A percentile compares a stretch with the other conserved stretches of the same genome.
These are phyloP conservation scores for Leucopternis melanops DNA, from an alignment of 2,113 vertebrate species.

Conservation along the genomic window DNA sequence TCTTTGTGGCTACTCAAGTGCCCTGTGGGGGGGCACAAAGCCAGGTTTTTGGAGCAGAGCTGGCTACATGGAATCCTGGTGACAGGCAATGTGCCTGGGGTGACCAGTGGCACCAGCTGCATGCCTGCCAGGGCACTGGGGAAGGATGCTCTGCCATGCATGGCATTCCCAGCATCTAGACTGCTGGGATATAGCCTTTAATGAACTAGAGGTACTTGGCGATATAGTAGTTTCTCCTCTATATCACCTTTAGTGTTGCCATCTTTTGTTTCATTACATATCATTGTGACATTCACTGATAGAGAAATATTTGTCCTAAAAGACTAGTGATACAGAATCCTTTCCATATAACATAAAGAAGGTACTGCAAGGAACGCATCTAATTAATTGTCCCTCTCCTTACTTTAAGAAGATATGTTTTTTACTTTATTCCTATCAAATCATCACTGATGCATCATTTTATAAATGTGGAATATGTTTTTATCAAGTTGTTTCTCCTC, in stretches of 20 bases:
- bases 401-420: not conserved
- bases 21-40: not conserved
- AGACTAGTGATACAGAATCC: not conserved
- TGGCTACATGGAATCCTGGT: not conserved
- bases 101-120: not conserved
- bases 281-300: not conserved
- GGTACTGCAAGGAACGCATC: not conserved
- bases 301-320: not conserved
- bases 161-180: not conserved
- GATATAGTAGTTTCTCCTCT: not conserved
- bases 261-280: not conserved
- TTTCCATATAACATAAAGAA: not conserved
- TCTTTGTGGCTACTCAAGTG: not conserved
- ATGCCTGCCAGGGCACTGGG: not conserved
- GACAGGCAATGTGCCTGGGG: not conserved
- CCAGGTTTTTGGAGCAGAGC: not conserved
- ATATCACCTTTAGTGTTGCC: not conserved
- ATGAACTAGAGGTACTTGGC: not conserved
- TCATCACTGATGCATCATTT: not conserved
- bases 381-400: not conserved
- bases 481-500: not conserved
- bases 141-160: not conserved
- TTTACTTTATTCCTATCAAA: not conserved
- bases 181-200: not conserved
- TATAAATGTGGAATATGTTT: not conserved